Base-by-base conservation (phyloP, 1,140 invertebrate genomes). In the Drosophila sucinea region DNA sequence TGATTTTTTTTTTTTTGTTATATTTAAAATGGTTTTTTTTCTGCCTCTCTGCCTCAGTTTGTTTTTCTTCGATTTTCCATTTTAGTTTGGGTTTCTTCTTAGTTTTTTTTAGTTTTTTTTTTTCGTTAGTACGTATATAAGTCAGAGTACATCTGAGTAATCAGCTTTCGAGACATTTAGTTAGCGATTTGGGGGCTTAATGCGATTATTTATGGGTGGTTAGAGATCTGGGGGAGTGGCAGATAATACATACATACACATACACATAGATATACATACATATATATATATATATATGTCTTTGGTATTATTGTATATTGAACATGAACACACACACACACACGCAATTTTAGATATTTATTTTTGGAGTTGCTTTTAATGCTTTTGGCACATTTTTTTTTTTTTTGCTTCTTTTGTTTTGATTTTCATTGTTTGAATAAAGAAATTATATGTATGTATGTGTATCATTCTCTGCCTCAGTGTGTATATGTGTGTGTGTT, bases 131-230 rank as follows among this genome's bases (percentile, higher is more conserved):
- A 76, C 73, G 73, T 76, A 76, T 76, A 69, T 70, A 60, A 76
- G 73, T 76, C 73, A 76, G 73, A 76, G 73, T 76, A 76, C 73
- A 63, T 76, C 73, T 64, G 73, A 76, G 66, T 69, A 76, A 72
- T 69, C 65, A 58, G 73, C 65, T 51, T 69, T 30, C 41, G 1
- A 41, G 56, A 41, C 41, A 65, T 40, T 30, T 27, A 7, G 33
- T 10, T 41, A 62, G 32, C 57, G 40, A 60, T 35, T 30, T 25
- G 40, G 10, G 32, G 30, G 17, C 10, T 23, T 17, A 40, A 29
- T 30, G 44, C 25, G 29, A 56, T 54, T 41, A 17, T 17, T 4
- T 33, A 3, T 6, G 54, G 62, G 29, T 35, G 41, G 41, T 23
- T n/a, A 32, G 51, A 44, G 23, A 23, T 4, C 25, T 10, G 7